These are phyloP conservation scores for Meriones psammophilus DNA, from an alignment of 2,797 vertebrate genomes.

Conservation along the genomic window DNA sequence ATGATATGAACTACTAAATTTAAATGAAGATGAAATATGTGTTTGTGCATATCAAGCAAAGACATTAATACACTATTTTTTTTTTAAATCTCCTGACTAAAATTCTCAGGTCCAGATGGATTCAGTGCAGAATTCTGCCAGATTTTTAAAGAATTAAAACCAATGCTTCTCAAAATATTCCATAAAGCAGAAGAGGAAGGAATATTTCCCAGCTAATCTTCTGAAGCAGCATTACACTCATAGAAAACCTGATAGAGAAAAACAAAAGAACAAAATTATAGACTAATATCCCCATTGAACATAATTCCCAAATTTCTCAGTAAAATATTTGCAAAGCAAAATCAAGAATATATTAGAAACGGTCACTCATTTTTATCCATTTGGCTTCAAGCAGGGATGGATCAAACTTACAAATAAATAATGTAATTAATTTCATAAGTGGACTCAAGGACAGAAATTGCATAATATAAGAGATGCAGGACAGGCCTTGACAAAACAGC, in stretches of 20 bases:
- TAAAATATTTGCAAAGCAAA: neutral
- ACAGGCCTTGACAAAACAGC: neutral
- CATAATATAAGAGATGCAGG: neutral
- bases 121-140: neutral
- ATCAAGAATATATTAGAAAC: neutral
- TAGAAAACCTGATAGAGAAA: neutral
- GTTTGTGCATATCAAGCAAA: neutral
- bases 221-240: neutral
- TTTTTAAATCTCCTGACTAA: neutral
- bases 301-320: neutral
- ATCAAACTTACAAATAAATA: neutral
- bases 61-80: neutral
- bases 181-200: neutral
- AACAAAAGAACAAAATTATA: neutral
- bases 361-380: neutral
- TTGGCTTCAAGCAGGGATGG: neutral
- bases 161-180: neutral
- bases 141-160: neutral
- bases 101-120: neutral
- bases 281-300: neutral
- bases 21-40: neutral
- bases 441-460: neutral
- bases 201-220: neutral
- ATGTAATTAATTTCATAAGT: neutral
- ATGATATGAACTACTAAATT: neutral